Conservation (phyloP, 2,113 vertebrate species). For the Planiliza haematocheilus region DNA sequence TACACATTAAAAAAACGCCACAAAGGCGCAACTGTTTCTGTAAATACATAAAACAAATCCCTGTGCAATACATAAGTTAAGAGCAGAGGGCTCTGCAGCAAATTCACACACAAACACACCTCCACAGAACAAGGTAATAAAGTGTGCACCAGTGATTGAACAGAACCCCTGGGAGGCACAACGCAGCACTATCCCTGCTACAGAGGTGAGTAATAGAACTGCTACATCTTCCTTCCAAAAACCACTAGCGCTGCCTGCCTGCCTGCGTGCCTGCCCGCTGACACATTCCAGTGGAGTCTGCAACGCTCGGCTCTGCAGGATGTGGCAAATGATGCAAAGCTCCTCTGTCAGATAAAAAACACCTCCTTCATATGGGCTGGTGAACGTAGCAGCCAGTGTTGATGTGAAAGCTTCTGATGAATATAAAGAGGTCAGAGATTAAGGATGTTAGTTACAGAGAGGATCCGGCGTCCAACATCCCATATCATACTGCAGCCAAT, state of each 20-base stretch:
- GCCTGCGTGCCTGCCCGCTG: conserved; percentile 48
- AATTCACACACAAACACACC: conserved; percentile 39
- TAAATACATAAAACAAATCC: conserved; percentile 31
- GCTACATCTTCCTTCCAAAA: conserved; percentile 63
- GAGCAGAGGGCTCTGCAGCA: conserved; percentile 43
- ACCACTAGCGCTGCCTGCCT: conserved; percentile 28
- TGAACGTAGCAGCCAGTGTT: conserved; percentile 25
- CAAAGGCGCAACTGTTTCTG: conserved; percentile 6
- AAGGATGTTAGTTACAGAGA: not conserved
- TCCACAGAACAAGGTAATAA: conserved; percentile 67
- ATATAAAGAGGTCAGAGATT: conserved; percentile 35
- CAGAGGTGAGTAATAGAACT: conserved; percentile 62
- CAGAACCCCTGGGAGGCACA: conserved; percentile 65
- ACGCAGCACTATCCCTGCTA: conserved; percentile 53
- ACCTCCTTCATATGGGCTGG: conserved; percentile 30
- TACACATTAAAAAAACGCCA: conserved; percentile 18
- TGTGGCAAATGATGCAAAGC: conserved; percentile 32
- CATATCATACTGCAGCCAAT: not conserved
- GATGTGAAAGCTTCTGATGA: conserved; percentile 30
- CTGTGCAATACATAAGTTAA: conserved; percentile 37
- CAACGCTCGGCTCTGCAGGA: conserved; percentile 41
- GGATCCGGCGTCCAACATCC: not conserved
- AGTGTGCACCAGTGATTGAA: conserved; percentile 65
- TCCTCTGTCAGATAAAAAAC: conserved; percentile 37
- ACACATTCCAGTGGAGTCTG: conserved; percentile 57